Evolutionary conservation across 2,797 vertebrate genomes (phyloP).

Genomic region (Catharus ustulatus): DNA sequence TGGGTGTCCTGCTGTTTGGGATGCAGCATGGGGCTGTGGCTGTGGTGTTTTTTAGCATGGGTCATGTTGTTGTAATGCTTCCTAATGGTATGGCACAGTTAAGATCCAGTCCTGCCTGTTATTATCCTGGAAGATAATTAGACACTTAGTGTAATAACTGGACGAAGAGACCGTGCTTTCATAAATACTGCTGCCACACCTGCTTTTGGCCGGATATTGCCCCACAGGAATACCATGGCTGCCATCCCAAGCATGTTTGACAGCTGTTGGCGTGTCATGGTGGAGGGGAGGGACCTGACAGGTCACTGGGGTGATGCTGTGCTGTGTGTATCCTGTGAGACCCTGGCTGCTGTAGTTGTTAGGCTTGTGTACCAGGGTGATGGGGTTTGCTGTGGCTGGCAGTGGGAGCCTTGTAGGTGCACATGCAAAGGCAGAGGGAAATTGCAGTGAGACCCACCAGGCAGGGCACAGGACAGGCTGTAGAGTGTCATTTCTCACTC

Average conservation of each 20-base stretch:
- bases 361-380: neutral
- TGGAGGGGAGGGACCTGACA: accelerated
- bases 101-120: constrained; percentile 36
- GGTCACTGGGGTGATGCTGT: neutral
- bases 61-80: neutral
- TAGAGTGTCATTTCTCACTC: neutral
- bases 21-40: neutral
- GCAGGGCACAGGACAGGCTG: neutral
- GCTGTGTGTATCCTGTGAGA: neutral
- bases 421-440: accelerated
- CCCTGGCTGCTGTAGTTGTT: accelerated
- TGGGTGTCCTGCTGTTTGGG: neutral
- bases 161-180: neutral
- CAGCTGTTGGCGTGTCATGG: neutral
- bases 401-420: accelerated
- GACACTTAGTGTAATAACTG: constrained; percentile 6
- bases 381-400: neutral
- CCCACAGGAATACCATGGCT: neutral
- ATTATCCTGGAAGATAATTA: constrained; percentile 49
- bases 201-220: constrained; percentile 41
- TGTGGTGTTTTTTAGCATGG: neutral
- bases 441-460: accelerated
- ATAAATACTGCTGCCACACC: constrained; percentile 31
- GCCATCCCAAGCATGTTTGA: neutral
- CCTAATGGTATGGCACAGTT: constrained; percentile 39